phyloP scores from a whole-genome alignment of 2,797 vertebrate genomes.

The Dermochelys coriacea region DNA sequence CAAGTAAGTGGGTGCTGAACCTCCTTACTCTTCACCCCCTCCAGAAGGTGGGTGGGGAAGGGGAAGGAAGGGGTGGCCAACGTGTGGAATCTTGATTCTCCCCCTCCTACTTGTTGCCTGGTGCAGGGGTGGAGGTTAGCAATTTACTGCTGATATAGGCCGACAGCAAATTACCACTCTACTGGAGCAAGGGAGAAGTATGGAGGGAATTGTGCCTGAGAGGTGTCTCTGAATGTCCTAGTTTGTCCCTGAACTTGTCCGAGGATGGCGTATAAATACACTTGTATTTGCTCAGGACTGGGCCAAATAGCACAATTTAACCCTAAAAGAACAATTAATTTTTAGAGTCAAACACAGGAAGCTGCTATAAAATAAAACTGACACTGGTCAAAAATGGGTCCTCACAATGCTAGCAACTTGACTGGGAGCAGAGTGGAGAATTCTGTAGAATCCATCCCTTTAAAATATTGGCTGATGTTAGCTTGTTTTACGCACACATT shows the following conservation, averaged over 20 bases:
- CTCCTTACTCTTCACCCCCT: not conserved
- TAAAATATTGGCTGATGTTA: constrained; percentile 41
- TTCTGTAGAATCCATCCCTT: constrained; percentile 48
- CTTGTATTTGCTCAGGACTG: not conserved
- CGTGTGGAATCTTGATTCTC: not conserved
- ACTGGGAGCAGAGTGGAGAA: constrained; percentile 9
- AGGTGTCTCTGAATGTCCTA: not conserved
- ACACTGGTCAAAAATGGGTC: not conserved
- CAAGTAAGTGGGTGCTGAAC: not conserved
- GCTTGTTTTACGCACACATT: not conserved
- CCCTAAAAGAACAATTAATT: constrained; percentile 15
- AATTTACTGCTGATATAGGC: not conserved
- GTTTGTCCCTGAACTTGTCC: not conserved
- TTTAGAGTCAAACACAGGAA: not conserved
- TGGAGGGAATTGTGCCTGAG: not conserved
- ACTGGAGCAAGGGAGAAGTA: not conserved
- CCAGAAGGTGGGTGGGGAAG: not conserved
- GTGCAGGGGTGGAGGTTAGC: not conserved
- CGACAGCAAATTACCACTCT: not conserved
- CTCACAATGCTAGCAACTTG: constrained; percentile 26
- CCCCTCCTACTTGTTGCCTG: not conserved
- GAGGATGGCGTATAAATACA: not conserved
- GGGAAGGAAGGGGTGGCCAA: not conserved
- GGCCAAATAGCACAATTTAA: not conserved
- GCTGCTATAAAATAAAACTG: not conserved